Evolutionary conservation across 2,797 vertebrate species (phyloP).

Genomic region (Anomalospiza imberbis): DNA sequence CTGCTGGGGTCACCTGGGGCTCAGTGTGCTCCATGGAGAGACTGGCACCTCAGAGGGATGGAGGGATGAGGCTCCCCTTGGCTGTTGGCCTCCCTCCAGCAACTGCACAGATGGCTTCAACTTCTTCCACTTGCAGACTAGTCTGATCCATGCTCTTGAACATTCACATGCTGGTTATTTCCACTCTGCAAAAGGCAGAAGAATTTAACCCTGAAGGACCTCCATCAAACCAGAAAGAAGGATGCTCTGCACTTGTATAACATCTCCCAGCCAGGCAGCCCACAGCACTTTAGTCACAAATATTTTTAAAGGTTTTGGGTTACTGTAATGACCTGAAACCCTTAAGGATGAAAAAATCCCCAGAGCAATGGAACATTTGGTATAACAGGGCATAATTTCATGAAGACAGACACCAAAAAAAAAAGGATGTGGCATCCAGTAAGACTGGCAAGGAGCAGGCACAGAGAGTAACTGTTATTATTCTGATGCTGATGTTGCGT

Average conservation of each 20-base stretch:
- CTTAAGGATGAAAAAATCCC: background rate
- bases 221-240: background rate
- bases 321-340: background rate
- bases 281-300: background rate
- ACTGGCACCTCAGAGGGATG: background rate
- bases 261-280: background rate
- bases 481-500: background rate
- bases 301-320: background rate
- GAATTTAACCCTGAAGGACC: slow-evolving; percentile 42
- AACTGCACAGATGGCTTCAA: slow-evolving; percentile 8
- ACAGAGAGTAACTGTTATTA: background rate
- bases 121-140: background rate
- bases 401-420: background rate
- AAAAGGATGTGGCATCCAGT: background rate
- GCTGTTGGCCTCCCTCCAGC: slow-evolving; percentile 22
- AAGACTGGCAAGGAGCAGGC: background rate
- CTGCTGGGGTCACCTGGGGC: background rate
- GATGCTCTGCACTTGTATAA: background rate
- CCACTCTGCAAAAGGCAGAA: slow-evolving; percentile 29
- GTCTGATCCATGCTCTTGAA: background rate
- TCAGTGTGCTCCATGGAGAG: background rate
- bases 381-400: background rate
- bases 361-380: background rate
- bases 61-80: background rate
- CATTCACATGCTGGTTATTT: slow-evolving; percentile 3